Base-by-base conservation (phyloP, 2,888 invertebrate species). In the Philereme transversata region DNA sequence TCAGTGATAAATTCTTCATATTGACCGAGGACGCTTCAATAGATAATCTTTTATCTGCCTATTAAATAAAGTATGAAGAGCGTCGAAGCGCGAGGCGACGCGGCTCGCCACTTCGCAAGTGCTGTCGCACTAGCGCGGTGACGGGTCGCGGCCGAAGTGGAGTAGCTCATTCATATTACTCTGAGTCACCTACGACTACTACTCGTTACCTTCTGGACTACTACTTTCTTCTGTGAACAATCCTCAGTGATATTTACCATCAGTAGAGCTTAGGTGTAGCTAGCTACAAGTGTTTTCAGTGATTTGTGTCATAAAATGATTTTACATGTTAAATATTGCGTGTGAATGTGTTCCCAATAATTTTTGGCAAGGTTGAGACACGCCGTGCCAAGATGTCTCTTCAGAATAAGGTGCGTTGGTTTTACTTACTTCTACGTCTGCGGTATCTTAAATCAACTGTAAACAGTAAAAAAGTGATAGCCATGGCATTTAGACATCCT, bases 31-130 rank as follows among this genome's bases (percentile, higher is more conserved):
- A 85, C 86, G 84, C 69, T 78, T 84, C 81, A 84, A 87, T 86
- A 88, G 88, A 89, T 90, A 87, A 90, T 90, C 87, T 88, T 89
- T 90, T 90, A 89, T 90, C 88, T 84, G 85, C 69, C 82, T 86
- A 88, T 89, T 90, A 87, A 90, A 86, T 22, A 22, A 22, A 22
- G 22, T 22, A 22, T 90, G 90, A 89, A 88, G 87, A 87, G 85
- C 75, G 76, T 60, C 71, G 76, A 68, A 72, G 63, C 11, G 53
- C 5, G 49, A 60, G 70, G 73, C 75, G 77, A 73, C 75, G 77
- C 74, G 69, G 69, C 62, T 76, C 76, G 74, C 66, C 83, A 82
- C 75, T 81, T 71, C 64, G 69, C 70, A 64, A 70, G 73, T 66
- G 73, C 72, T 75, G 60, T 60, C 74, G 77, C 70, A 73, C 74